Percentiles rank a stretch among this genome's conserved stretches.
These are phyloP conservation scores for Oscheius sp. DNA, from an alignment of 2,888 invertebrate genomes.

Conservation along the genomic window DNA sequence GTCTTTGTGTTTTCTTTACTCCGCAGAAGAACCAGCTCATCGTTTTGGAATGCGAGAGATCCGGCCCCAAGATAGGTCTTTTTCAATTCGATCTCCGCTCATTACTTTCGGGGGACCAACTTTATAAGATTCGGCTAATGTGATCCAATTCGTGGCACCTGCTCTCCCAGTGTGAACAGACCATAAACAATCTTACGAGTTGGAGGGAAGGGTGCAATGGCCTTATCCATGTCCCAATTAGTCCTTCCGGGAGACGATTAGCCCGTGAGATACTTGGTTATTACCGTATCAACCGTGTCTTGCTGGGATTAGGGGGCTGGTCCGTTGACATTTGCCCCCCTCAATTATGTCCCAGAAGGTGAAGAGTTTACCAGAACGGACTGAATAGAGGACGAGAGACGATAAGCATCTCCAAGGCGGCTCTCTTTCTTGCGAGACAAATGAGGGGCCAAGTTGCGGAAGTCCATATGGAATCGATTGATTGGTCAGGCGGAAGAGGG, in stretches of 20 bases:
- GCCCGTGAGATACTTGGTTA: conserved; percentile 1
- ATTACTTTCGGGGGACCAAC: neutral
- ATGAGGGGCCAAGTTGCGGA: conserved; percentile 27
- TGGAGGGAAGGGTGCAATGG: neutral
- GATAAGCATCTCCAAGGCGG: conserved; percentile 29
- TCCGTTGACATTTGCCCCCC: neutral
- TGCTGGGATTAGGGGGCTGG: neutral
- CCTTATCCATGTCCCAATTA: conserved; percentile 25
- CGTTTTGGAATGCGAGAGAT: neutral
- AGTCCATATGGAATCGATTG: neutral
- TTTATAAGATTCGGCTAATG: conserved; percentile 3
- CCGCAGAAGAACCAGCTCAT: conserved; percentile 2
- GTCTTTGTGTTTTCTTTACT: neutral
- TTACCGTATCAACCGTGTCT: conserved; percentile 17
- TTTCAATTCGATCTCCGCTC: neutral
- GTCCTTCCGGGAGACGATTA: neutral
- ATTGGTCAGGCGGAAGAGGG: neutral
- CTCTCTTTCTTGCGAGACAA: conserved; percentile 6
- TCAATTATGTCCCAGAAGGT: conserved; percentile 10
- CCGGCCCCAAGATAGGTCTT: neutral
- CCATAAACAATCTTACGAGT: neutral
- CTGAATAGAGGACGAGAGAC: conserved; percentile 22
- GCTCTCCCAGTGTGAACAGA: neutral
- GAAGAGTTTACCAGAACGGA: neutral
- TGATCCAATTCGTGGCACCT: neutral